Percentiles rank a stretch among this genome's conserved stretches.
These are phyloP conservation scores for Caradrina kadenii DNA, from an alignment of 2,888 invertebrate species.

Conservation along the genomic window DNA sequence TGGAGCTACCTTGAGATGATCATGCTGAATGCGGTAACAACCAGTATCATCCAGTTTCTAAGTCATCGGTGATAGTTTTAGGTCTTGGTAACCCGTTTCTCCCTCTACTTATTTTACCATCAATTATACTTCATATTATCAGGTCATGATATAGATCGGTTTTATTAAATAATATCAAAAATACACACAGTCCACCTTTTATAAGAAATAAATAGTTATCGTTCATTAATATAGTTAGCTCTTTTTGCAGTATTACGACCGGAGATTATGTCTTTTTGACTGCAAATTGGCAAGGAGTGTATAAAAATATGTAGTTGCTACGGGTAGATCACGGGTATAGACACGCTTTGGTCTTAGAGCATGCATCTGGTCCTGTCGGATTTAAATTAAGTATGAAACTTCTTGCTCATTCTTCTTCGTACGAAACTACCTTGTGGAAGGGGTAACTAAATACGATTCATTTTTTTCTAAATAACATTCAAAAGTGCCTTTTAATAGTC, in stretches of 20 bases:
- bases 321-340: too few species aligned
- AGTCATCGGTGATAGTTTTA: too few species aligned
- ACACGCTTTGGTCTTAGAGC: too few species aligned
- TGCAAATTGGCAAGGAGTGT: constrained; percentile 19
- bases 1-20: constrained; percentile 6
- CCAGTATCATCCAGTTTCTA: not conserved
- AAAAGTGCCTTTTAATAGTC: too few species aligned
- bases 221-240: not conserved
- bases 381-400: too few species aligned
- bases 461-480: too few species aligned
- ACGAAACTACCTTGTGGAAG: too few species aligned
- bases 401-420: too few species aligned
- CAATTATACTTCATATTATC: not conserved
- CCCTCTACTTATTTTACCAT: too few species aligned
- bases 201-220: not conserved
- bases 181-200: not conserved
- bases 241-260: not conserved
- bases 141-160: not conserved
- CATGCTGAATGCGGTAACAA: not conserved
- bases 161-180: not conserved
- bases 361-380: not conserved
- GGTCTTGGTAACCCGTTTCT: too few species aligned
- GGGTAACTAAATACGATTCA: too few species aligned
- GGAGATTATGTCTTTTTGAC: constrained; percentile 7
- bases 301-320: constrained; percentile 1